These are phyloP conservation scores for Phragmatobia fuliginosa DNA, from an alignment of 2,888 invertebrate genomes.

Conservation along the genomic window DNA sequence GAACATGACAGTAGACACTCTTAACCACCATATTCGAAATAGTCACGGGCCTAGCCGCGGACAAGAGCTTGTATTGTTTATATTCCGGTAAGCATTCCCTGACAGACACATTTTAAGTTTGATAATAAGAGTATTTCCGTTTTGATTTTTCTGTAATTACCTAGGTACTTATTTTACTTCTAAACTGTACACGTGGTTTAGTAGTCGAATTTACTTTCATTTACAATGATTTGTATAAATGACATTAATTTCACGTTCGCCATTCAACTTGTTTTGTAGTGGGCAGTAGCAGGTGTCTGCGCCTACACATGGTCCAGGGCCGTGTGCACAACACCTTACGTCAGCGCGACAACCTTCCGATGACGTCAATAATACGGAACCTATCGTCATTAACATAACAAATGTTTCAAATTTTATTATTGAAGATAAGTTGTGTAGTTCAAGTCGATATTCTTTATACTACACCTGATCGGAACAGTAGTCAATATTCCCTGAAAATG, in stretches of 20 bases:
- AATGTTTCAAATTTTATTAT: constrained; percentile 45
- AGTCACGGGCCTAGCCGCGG: too few species aligned
- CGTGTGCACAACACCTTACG: constrained; percentile 82
- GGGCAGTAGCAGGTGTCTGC: constrained; percentile 75
- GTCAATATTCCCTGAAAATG: too few species aligned
- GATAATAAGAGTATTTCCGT: not conserved
- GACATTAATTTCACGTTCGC: constrained; percentile 19
- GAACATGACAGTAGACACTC: too few species aligned
- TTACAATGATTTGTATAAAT: constrained; percentile 5
- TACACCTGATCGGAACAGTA: too few species aligned
- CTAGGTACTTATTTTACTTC: not conserved
- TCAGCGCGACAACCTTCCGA: constrained; percentile 75
- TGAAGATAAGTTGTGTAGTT: not conserved
- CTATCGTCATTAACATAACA: constrained; percentile 56
- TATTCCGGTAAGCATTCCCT: not conserved
- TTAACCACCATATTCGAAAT: too few species aligned
- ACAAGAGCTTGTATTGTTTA: not conserved
- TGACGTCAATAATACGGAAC: constrained; percentile 64
- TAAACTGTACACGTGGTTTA: not conserved
- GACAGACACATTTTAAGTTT: not conserved
- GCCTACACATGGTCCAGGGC: constrained; percentile 76
- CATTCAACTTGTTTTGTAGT: constrained; percentile 63
- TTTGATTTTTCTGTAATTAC: not conserved
- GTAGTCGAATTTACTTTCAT: not conserved
- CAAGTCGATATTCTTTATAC: not conserved